Evolutionary conservation across 2,888 invertebrate species (phyloP).

Genomic region (Cerastoderma edule): DNA sequence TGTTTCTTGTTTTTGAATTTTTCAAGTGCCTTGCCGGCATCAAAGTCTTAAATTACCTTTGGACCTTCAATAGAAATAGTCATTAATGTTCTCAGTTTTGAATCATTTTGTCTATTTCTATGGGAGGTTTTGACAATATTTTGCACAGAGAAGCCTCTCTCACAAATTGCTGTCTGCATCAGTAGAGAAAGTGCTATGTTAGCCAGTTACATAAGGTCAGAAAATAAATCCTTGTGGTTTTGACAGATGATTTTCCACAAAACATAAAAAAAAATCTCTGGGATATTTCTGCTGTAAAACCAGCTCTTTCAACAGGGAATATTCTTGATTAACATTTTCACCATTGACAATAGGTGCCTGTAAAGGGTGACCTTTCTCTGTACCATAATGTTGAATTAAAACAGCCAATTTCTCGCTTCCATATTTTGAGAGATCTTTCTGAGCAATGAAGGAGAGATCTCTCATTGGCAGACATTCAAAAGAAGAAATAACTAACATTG

Average conservation of each 20-base stretch:
- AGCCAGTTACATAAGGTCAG: constrained; percentile 34
- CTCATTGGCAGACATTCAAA: constrained; percentile 23
- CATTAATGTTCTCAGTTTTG: constrained; percentile 25
- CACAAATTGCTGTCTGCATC: constrained; percentile 43
- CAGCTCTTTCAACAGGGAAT: constrained; percentile 20
- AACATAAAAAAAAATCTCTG: constrained; percentile 21
- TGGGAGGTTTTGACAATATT: constrained; percentile 16
- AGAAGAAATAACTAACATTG: constrained; percentile 26
- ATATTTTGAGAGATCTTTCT: constrained; percentile 8
- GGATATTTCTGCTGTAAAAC: constrained; percentile 33
- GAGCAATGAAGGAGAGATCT: constrained; percentile 17
- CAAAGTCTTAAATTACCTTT: no score
- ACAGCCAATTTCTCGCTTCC: constrained; percentile 2
- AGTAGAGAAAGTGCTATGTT: constrained; percentile 27
- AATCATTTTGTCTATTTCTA: constrained; percentile 24
- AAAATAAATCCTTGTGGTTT: constrained; percentile 23
- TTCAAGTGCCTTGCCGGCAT: no score
- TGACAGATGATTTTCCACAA: constrained; percentile 32
- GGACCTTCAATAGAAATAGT: background rate
- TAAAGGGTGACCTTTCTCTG: constrained; percentile 4
- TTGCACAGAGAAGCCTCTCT: constrained; percentile 38
- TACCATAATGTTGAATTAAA: constrained; percentile 29
- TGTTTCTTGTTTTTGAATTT: no score
- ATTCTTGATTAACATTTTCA: constrained; percentile 20
- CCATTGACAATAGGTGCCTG: constrained; percentile 10